Percentiles rank a stretch among this genome's conserved stretches.
Evolutionary conservation across 2,797 vertebrate species (phyloP).

Genomic region (Amazona finschi): DNA sequence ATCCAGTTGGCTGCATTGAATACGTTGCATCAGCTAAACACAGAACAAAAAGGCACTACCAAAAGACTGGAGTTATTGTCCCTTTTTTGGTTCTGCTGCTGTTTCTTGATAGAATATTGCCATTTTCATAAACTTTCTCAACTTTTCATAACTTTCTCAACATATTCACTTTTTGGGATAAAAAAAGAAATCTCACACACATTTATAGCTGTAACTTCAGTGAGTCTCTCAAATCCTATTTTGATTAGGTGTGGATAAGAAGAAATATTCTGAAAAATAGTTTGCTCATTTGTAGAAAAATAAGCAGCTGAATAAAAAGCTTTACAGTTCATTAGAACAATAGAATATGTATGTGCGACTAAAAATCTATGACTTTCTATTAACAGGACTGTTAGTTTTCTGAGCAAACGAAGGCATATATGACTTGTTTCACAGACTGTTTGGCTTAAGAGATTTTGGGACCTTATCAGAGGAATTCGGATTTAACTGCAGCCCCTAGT

Average conservation of each 20-base stretch:
- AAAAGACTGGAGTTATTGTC: neutral
- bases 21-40: neutral
- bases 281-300: neutral
- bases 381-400: neutral
- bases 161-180: neutral
- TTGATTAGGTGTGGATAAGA: neutral
- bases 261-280: neutral
- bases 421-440: neutral
- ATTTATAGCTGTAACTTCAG: neutral
- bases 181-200: neutral
- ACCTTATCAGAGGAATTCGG: neutral
- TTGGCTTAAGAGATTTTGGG: neutral
- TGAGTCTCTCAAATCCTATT: neutral
- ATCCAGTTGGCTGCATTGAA: neutral
- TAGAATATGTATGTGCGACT: neutral
- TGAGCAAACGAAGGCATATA: neutral
- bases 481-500: neutral
- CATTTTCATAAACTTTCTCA: neutral
- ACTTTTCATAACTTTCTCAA: neutral
- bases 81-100: neutral
- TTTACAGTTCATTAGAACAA: neutral
- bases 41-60: neutral
- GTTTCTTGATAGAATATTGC: neutral
- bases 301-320: neutral
- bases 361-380: neutral